Evolutionary conservation across 2,888 invertebrate species (phyloP).

Genomic region (Ceraclea dissimilis): DNA sequence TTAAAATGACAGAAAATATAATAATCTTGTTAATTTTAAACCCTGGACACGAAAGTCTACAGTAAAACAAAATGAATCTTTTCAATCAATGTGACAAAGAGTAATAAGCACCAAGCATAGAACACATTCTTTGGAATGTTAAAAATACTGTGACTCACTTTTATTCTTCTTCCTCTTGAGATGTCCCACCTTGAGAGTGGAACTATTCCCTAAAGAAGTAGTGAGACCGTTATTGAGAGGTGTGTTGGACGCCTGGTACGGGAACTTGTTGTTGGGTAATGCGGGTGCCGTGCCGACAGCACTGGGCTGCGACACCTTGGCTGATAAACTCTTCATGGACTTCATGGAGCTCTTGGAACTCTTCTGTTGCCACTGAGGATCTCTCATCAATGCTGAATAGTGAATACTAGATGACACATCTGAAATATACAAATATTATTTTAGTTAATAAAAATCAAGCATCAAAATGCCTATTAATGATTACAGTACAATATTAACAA

Average conservation of each 20-base stretch:
- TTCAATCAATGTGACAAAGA: too few species aligned
- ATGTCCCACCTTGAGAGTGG: constrained; percentile 21
- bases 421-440: constrained; percentile 31
- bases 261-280: neutral
- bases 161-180: constrained; percentile 27
- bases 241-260: neutral
- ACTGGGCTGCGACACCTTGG: constrained; percentile 22
- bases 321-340: constrained; percentile 29
- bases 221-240: constrained; percentile 21
- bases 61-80: too few species aligned
- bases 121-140: too few species aligned
- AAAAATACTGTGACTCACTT: too few species aligned
- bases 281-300: neutral
- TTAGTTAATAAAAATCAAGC: neutral
- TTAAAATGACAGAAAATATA: too few species aligned
- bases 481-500: too few species aligned
- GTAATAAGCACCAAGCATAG: too few species aligned
- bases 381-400: constrained; percentile 64
- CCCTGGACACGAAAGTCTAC: too few species aligned
- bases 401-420: constrained; percentile 62
- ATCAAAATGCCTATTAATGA: too few species aligned
- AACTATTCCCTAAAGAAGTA: constrained; percentile 21
- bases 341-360: constrained; percentile 38
- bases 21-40: too few species aligned
- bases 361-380: constrained; percentile 74